Percentiles rank a stretch among this genome's conserved stretches.
Conservation (phyloP, 2,113 vertebrate species). For the Rhynchomys soricoides region DNA sequence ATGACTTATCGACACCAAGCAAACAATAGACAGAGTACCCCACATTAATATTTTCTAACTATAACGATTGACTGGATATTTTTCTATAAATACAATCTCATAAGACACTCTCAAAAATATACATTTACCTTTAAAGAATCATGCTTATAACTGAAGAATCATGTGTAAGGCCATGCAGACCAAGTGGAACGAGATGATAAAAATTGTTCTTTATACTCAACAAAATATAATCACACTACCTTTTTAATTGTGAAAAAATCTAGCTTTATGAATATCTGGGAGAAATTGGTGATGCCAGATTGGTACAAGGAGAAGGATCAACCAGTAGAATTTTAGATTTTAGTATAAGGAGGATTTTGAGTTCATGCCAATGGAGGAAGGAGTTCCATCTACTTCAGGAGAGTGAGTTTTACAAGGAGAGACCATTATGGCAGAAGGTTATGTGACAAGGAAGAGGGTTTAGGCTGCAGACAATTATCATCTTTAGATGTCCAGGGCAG, state of each 20-base stretch:
- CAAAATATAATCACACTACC: constrained; percentile 75
- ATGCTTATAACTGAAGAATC: constrained; percentile 84
- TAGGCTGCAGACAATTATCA: constrained; percentile 87
- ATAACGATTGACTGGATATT: constrained; percentile 56
- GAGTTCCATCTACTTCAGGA: constrained; percentile 82
- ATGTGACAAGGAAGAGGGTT: constrained; percentile 83
- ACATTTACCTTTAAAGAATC: constrained; percentile 81
- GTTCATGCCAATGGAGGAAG: constrained; percentile 88
- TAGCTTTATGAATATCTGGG: constrained; percentile 71
- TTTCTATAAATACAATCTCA: constrained; percentile 69
- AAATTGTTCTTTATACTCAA: constrained; percentile 45
- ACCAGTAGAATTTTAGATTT: constrained; percentile 90
- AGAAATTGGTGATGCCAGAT: constrained; percentile 88
- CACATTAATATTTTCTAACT: constrained; percentile 62
- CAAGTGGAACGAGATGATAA: constrained; percentile 60
- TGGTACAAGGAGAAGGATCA: constrained; percentile 90
- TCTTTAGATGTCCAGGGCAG: constrained; percentile 75
- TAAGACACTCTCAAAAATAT: constrained; percentile 62
- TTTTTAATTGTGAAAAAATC: constrained; percentile 53
- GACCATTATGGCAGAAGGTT: constrained; percentile 85
- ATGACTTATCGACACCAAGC: constrained; percentile 79
- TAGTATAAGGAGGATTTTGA: constrained; percentile 89
- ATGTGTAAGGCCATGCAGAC: constrained; percentile 85
- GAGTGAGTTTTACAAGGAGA: constrained; percentile 87
- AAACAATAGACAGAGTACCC: constrained; percentile 78